A percentile compares a stretch with the other conserved stretches of the same genome.
Evolutionary conservation across 35 echinoderm and acorn worm genomes (phyloP).

Genomic region (Apostichopus japonicus): DNA sequence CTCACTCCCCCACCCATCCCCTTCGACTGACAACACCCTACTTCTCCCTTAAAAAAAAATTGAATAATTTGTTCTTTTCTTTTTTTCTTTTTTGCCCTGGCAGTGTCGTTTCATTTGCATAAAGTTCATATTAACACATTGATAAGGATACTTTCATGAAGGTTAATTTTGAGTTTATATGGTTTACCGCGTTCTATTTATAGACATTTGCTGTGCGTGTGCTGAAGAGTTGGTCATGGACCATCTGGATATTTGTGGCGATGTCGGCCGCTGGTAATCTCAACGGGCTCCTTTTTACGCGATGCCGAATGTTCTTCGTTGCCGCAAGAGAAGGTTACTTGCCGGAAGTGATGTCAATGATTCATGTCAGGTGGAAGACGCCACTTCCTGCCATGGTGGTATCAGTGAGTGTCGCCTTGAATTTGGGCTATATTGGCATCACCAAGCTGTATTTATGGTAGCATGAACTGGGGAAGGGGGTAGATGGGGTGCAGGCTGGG

Average conservation of each 20-base stretch:
- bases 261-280: slow-evolving; percentile 70
- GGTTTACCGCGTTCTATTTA: background rate
- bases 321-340: slow-evolving; percentile 79
- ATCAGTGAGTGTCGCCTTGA: slow-evolving; percentile 40
- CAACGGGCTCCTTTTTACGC: slow-evolving; percentile 49
- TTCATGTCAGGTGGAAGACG: slow-evolving; percentile 59
- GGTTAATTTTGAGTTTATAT: too few species aligned
- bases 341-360: slow-evolving; percentile 75
- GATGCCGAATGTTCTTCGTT: slow-evolving; percentile 72
- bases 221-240: slow-evolving; percentile 62
- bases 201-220: slow-evolving; percentile 42
- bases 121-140: too few species aligned
- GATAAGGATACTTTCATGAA: too few species aligned
- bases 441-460: too few species aligned
- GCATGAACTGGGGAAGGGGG: too few species aligned
- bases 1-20: too few species aligned
- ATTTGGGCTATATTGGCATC: background rate
- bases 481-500: too few species aligned
- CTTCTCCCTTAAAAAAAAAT: too few species aligned
- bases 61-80: too few species aligned
- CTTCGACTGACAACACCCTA: too few species aligned
- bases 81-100: too few species aligned
- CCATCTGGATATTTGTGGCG: slow-evolving; percentile 68
- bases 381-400: slow-evolving; percentile 75
- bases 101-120: too few species aligned